Conservation (phyloP, 2,797 vertebrate species). For the Mus minutoides region DNA sequence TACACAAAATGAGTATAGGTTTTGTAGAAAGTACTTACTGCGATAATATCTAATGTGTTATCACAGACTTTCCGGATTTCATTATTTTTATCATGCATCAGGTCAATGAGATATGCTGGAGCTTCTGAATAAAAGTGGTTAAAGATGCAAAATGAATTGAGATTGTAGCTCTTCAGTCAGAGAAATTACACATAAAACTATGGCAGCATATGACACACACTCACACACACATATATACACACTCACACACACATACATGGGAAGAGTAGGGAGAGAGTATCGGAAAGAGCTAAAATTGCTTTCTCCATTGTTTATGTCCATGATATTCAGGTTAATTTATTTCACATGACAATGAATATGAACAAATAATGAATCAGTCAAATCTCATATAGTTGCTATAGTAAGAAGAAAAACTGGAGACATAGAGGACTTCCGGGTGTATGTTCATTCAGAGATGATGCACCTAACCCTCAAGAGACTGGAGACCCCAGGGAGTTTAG, state of each 20-base stretch:
- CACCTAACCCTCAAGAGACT: too few species aligned
- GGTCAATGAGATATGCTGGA: slow-evolving; percentile 94
- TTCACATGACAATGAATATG: slow-evolving; percentile 19
- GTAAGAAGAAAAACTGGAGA: slow-evolving; percentile 16
- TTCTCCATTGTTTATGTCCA: not conserved
- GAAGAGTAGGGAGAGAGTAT: not conserved
- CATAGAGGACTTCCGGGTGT: too few species aligned
- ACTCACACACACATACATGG: not conserved
- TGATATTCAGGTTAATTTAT: not conserved
- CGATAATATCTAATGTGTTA: slow-evolving; percentile 96
- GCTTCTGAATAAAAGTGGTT: slow-evolving; percentile 89
- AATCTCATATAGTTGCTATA: not conserved
- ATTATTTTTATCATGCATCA: slow-evolving; percentile 96
- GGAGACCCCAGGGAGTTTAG: too few species aligned
- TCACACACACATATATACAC: not conserved
- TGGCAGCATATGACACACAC: not conserved
- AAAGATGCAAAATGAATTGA: slow-evolving; percentile 81
- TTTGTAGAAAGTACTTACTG: slow-evolving; percentile 89
- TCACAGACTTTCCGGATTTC: slow-evolving; percentile 96
- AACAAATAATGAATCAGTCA: slow-evolving; percentile 2
- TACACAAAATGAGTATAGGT: slow-evolving; percentile 7
- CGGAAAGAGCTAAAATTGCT: not conserved
- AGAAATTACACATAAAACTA: not conserved
- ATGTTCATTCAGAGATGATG: too few species aligned
- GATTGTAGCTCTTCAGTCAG: not conserved